Evolutionary conservation across 2,888 invertebrate genomes (phyloP).

Genomic region (Branchipolynoe longqiensis): DNA sequence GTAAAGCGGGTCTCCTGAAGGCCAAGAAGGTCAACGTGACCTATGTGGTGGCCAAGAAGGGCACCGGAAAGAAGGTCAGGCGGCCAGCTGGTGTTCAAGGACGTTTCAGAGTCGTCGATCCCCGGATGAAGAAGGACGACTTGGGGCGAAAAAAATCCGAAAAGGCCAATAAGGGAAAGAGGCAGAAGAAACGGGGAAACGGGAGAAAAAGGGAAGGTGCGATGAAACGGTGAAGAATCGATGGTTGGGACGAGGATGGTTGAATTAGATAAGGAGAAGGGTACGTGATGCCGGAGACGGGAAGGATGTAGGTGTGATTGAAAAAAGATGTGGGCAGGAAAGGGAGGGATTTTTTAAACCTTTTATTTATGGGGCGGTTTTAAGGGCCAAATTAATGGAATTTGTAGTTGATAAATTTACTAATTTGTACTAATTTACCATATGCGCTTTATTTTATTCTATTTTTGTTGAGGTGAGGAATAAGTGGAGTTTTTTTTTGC

Average conservation of each 20-base stretch:
- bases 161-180: constrained; percentile 55
- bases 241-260: background rate
- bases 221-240: background rate
- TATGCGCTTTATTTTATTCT: no score
- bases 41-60: constrained; percentile 96
- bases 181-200: constrained; percentile 41
- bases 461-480: no score
- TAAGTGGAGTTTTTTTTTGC: no score
- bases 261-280: background rate
- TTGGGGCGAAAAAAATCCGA: constrained; percentile 72
- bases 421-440: no score
- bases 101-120: constrained; percentile 96
- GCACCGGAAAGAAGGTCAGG: constrained; percentile 86
- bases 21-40: constrained; percentile 93
- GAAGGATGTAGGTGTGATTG: background rate
- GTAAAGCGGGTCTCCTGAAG: constrained; percentile 88
- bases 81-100: constrained; percentile 95
- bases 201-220: background rate
- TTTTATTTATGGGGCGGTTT: no score
- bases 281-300: background rate
- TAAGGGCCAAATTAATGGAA: no score
- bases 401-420: no score
- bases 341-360: background rate
- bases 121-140: constrained; percentile 95
- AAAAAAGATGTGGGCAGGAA: background rate